Percentiles rank a stretch among this genome's conserved stretches.
Evolutionary conservation across 2,797 vertebrate genomes (phyloP).

Genomic region (Poecilia velifera): DNA sequence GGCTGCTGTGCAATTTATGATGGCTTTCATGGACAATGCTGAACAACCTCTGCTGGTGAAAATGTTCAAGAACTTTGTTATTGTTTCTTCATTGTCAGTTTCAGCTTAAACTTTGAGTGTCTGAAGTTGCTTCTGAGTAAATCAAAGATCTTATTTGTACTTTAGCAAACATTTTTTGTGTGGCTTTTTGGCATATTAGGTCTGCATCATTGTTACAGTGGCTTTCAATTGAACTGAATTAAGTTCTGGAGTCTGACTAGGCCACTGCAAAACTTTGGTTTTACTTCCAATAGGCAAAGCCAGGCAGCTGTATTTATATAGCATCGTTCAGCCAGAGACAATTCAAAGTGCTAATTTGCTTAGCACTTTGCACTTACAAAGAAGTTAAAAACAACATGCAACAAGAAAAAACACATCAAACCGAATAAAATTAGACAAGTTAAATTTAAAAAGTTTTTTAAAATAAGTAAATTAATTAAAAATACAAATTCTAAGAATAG

Average conservation of each 20-base stretch:
- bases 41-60: neutral
- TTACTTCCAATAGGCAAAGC: neutral
- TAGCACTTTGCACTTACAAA: no score
- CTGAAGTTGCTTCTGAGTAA: neutral
- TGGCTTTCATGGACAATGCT: neutral
- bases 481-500: no score
- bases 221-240: neutral
- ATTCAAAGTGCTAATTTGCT: no score
- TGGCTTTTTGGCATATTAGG: neutral
- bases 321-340: no score
- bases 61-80: neutral
- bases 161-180: neutral
- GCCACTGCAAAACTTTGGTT: neutral
- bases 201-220: neutral
- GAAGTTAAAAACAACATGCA: no score
- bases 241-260: neutral
- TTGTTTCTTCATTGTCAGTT: neutral
- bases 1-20: neutral
- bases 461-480: no score
- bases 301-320: no score
- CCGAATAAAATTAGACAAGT: no score
- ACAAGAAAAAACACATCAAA: no score
- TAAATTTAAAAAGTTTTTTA: no score
- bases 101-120: neutral
- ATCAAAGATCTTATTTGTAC: neutral